Conservation (phyloP, 2,888 invertebrate genomes). For the Ernsta delagoae region DNA sequence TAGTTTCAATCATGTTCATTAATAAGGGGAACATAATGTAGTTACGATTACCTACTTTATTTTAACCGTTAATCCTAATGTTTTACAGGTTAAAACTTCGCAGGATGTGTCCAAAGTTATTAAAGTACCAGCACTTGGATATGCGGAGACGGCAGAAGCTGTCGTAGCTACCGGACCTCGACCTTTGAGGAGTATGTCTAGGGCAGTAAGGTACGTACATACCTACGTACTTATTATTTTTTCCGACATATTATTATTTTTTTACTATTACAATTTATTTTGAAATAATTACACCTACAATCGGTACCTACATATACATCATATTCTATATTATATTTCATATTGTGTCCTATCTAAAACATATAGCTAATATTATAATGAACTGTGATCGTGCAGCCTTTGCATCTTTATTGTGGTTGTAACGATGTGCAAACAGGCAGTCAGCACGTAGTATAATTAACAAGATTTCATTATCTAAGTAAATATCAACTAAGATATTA, state of each 20-base stretch:
- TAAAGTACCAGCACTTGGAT: constrained; percentile 82
- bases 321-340: too few relatives aligned
- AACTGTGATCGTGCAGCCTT: constrained; percentile 10
- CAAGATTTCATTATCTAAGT: background rate
- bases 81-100: constrained; percentile 77
- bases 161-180: constrained; percentile 86
- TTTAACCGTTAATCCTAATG: background rate
- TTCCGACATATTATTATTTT: too few relatives aligned
- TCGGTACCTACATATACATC: background rate
- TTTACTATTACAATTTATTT: too few relatives aligned
- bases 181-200: constrained; percentile 78
- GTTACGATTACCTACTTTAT: too few relatives aligned
- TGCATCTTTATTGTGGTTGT: background rate
- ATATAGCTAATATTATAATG: background rate
- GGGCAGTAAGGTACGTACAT: constrained; percentile 86
- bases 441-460: background rate
- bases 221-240: too few relatives aligned
- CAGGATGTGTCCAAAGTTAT: constrained; percentile 81
- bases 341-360: too few relatives aligned
- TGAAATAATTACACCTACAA: background rate
- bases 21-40: too few relatives aligned
- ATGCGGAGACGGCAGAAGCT: constrained; percentile 87
- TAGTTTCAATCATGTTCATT: too few relatives aligned
- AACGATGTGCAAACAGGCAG: background rate
- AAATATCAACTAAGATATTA: constrained; percentile 2